Conservation (phyloP, 2,113 vertebrate species). For the Hemiprocne comata region DNA sequence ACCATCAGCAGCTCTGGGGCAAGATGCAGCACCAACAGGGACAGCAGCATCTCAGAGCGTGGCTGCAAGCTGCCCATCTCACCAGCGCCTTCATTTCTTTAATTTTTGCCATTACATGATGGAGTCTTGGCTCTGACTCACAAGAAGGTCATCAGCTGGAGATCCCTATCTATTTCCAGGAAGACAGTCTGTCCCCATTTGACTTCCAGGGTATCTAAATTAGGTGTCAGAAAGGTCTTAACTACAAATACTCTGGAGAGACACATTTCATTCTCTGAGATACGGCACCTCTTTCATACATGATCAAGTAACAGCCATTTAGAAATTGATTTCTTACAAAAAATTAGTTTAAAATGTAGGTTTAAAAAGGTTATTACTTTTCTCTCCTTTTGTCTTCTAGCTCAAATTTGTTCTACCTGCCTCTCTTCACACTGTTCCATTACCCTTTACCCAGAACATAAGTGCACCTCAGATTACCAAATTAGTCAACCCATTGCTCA, state of each 20-base stretch:
- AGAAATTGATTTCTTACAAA: background rate
- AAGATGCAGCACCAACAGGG: fast-evolving
- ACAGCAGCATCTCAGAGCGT: fast-evolving
- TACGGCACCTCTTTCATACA: background rate
- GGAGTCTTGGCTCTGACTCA: background rate
- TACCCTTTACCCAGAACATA: background rate
- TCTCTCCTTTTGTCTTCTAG: background rate
- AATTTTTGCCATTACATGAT: background rate
- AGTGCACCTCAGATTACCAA: background rate
- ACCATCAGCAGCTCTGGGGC: fast-evolving
- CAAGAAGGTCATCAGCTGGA: background rate
- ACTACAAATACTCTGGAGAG: background rate
- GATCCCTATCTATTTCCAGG: background rate
- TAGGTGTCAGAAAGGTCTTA: background rate
- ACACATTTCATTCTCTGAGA: background rate
- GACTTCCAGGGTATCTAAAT: slow-evolving; percentile 42
- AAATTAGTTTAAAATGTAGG: background rate
- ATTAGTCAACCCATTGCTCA: background rate
- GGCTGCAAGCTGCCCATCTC: fast-evolving
- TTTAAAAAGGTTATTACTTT: background rate
- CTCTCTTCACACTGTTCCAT: background rate
- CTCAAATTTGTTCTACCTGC: background rate
- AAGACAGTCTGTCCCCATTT: background rate
- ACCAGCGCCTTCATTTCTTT: background rate
- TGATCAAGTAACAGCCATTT: background rate